These are phyloP conservation scores for Dryobota labecula DNA, from an alignment of 2,888 invertebrate species.

Conservation along the genomic window DNA sequence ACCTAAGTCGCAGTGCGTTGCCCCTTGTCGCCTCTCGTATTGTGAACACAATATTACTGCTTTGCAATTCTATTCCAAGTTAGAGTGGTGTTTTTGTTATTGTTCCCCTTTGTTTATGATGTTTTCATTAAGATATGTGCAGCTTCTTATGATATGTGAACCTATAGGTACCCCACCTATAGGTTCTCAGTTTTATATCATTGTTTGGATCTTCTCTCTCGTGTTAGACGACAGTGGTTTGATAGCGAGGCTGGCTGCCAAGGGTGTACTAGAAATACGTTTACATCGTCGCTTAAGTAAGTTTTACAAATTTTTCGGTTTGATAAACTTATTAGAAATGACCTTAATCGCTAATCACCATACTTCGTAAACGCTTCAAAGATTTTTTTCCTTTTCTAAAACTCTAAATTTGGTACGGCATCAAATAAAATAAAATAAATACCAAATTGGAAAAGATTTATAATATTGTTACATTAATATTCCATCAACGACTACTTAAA, in stretches of 20 bases:
- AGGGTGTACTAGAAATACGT: not conserved
- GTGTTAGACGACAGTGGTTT: not conserved
- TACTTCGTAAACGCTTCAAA: not conserved
- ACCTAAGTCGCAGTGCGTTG: slow-evolving; percentile 57
- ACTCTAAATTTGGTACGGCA: not conserved
- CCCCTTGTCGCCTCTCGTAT: slow-evolving; percentile 35
- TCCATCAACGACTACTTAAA: too few species aligned
- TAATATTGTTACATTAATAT: too few species aligned
- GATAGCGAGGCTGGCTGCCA: not conserved
- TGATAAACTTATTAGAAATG: not conserved
- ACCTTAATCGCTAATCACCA: not conserved
- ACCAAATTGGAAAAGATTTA: too few species aligned
- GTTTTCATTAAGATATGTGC: slow-evolving; percentile 10
- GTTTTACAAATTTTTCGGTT: not conserved
- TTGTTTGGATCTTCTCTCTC: not conserved
- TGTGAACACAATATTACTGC: slow-evolving; percentile 46
- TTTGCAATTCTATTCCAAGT: slow-evolving; percentile 64
- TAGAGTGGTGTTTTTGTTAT: slow-evolving; percentile 49
- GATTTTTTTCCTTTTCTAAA: not conserved
- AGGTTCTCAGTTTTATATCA: not conserved
- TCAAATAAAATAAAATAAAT: too few species aligned
- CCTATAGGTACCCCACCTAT: too few species aligned
- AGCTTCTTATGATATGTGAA: too few species aligned
- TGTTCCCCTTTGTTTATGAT: slow-evolving; percentile 24
- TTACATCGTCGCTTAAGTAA: not conserved